Conservation (phyloP, 2,888 invertebrate species). For the Chironomus riparius region DNA sequence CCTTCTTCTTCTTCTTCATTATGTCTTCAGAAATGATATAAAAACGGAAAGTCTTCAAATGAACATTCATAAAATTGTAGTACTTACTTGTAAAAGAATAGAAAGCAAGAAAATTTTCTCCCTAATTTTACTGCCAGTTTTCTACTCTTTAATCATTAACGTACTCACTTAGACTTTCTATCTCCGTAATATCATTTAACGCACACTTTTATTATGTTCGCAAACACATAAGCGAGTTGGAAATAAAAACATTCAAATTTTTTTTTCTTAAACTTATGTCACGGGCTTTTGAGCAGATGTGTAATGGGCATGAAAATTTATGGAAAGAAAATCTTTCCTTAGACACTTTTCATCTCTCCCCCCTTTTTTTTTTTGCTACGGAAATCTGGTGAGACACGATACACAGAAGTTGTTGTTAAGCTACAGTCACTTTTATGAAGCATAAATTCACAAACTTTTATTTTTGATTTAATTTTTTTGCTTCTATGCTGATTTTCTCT, state of each 20-base stretch:
- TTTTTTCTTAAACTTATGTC: not conserved
- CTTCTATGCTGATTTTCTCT: not conserved
- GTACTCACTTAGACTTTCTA: not conserved
- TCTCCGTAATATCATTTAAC: not conserved
- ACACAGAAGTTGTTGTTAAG: not conserved
- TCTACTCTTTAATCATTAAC: conserved; percentile 5
- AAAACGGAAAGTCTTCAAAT: not conserved
- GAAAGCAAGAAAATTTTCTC: not conserved
- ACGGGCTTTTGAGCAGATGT: not conserved
- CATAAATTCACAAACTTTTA: not conserved
- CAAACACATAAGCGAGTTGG: not conserved
- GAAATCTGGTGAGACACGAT: not conserved
- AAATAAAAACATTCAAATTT: too few species aligned
- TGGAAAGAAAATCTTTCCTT: not conserved
- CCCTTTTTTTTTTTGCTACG: not conserved
- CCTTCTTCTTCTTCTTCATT: too few species aligned
- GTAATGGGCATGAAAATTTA: conserved; percentile 1
- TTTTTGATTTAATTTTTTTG: not conserved
- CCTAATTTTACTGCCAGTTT: not conserved
- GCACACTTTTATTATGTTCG: not conserved
- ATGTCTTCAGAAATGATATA: not conserved
- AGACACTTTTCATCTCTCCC: not conserved
- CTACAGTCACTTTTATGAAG: not conserved
- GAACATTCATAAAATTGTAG: too few species aligned
- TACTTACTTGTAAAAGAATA: too few species aligned